Evolutionary conservation across 1,140 invertebrate species (phyloP).

Genomic region (Brachionus calyciflorus): DNA sequence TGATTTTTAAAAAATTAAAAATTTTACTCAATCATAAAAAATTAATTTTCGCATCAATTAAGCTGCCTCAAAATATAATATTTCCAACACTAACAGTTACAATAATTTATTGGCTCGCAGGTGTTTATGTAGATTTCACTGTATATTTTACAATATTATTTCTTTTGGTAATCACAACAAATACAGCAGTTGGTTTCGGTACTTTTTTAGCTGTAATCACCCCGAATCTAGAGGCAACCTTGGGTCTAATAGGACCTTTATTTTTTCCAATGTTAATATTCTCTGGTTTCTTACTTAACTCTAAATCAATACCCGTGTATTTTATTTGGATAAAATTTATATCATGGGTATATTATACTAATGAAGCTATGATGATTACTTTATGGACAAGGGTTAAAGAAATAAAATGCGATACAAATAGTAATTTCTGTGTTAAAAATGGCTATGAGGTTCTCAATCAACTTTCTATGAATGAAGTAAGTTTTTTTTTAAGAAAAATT

Average conservation of each 20-base stretch:
- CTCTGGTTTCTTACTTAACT: slow-evolving; percentile 93
- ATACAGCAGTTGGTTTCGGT: slow-evolving; percentile 57
- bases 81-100: slow-evolving; percentile 34
- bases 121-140: slow-evolving; percentile 65
- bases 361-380: slow-evolving; percentile 30
- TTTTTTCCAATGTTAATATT: slow-evolving; percentile 89
- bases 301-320: slow-evolving; percentile 51
- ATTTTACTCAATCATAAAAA: no score
- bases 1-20: background rate
- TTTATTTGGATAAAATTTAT: slow-evolving; percentile 47
- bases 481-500: background rate
- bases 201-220: slow-evolving; percentile 65
- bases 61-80: slow-evolving; percentile 47
- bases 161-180: background rate
- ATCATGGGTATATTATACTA: slow-evolving; percentile 44
- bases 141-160: slow-evolving; percentile 45
- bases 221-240: slow-evolving; percentile 61
- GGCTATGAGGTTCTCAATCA: slow-evolving; percentile 28
- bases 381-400: slow-evolving; percentile 27
- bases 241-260: slow-evolving; percentile 81
- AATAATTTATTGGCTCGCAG: slow-evolving; percentile 79
- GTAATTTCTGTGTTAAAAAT: slow-evolving; percentile 35
- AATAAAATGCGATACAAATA: background rate
- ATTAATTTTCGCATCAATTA: no score
- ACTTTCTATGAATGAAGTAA: slow-evolving; percentile 30